These are phyloP conservation scores for Ophioderma brevispina DNA, from an alignment of 35 echinoderm and acorn worm species.

Conservation along the genomic window DNA sequence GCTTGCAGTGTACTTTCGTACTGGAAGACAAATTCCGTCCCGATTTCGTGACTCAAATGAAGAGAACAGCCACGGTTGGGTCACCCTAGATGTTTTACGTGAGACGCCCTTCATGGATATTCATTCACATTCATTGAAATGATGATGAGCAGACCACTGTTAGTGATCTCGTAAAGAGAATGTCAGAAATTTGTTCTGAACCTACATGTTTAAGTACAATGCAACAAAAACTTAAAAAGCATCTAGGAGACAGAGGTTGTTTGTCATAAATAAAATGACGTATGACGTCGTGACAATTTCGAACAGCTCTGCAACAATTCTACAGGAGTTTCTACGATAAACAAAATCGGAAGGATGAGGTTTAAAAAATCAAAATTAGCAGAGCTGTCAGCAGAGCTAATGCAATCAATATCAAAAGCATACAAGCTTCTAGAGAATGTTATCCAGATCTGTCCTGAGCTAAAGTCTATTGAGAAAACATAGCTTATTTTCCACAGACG, in stretches of 20 bases:
- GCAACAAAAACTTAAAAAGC: slow-evolving; percentile 18
- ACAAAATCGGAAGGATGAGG: not conserved
- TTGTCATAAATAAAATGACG: slow-evolving; percentile 54
- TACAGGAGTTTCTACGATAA: slow-evolving; percentile 47
- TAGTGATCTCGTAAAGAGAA: slow-evolving; percentile 44
- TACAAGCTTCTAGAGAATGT: not conserved
- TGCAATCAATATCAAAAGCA: slow-evolving; percentile 28
- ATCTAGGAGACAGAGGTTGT: slow-evolving; percentile 1
- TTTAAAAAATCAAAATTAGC: slow-evolving; percentile 40
- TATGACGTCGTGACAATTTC: slow-evolving; percentile 52
- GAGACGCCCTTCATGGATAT: not conserved
- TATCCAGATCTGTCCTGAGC: not conserved
- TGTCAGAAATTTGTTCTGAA: no score
- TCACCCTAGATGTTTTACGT: not conserved
- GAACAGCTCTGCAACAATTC: not conserved
- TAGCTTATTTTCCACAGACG: not conserved
- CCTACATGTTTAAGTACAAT: no score
- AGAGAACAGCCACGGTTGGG: not conserved
- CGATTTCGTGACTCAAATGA: not conserved
- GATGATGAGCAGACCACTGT: slow-evolving; percentile 70
- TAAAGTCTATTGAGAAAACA: not conserved
- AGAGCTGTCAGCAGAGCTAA: slow-evolving; percentile 27
- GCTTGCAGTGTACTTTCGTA: slow-evolving; percentile 34
- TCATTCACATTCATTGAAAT: slow-evolving; percentile 21
- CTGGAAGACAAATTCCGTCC: not conserved